These are phyloP conservation scores for Drosophila simulans DNA, from an alignment of 1,140 invertebrate genomes.

Conservation along the genomic window DNA sequence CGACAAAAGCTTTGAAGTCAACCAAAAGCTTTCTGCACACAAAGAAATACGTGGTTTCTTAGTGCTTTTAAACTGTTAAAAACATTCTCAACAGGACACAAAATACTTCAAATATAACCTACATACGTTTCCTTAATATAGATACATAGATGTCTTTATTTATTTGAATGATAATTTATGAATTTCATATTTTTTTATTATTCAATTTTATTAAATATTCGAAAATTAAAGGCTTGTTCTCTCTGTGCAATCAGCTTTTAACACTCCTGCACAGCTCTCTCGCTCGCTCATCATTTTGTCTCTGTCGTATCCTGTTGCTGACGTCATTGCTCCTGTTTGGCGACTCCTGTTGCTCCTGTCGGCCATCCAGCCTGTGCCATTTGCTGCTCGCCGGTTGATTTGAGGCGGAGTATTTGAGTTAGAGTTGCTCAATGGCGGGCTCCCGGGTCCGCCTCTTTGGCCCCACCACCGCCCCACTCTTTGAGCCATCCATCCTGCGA, in stretches of 20 bases:
- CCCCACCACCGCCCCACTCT: slow-evolving; percentile 2
- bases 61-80: too few relatives aligned
- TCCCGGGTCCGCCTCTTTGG: slow-evolving; percentile 41
- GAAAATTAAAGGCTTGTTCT: neutral
- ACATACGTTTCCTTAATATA: too few relatives aligned
- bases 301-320: slow-evolving; percentile 44
- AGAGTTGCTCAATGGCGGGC: slow-evolving; percentile 80
- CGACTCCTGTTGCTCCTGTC: slow-evolving; percentile 74
- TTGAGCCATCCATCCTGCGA: neutral
- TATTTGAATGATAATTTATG: too few relatives aligned
- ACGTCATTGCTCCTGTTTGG: slow-evolving; percentile 73
- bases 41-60: neutral
- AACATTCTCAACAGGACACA: too few relatives aligned
- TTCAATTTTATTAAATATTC: too few relatives aligned
- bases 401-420: slow-evolving; percentile 84
- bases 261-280: slow-evolving; percentile 3
- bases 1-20: slow-evolving; percentile 6
- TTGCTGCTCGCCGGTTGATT: slow-evolving; percentile 76
- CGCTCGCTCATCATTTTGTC: neutral
- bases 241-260: slow-evolving; percentile 10
- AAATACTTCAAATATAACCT: too few relatives aligned
- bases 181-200: too few relatives aligned
- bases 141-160: too few relatives aligned
- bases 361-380: slow-evolving; percentile 8
- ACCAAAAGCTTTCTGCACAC: slow-evolving; percentile 17